Percentiles rank a stretch among this genome's conserved stretches.
These are phyloP conservation scores for Halocaridina rubra DNA, from an alignment of 2,888 invertebrate genomes.

Conservation along the genomic window DNA sequence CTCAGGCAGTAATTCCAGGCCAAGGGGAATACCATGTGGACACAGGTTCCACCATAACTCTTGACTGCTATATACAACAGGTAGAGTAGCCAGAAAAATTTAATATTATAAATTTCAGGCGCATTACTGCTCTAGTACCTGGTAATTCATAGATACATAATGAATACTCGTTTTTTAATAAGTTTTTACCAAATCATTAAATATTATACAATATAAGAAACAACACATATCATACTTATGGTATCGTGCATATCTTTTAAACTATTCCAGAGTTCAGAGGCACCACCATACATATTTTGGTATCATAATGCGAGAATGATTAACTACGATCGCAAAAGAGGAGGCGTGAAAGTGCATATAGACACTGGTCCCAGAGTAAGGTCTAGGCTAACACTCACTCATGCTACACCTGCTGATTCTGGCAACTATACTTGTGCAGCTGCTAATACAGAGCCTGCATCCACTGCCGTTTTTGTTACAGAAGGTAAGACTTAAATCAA, in stretches of 20 bases:
- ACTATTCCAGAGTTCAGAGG: background rate
- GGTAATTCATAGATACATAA: background rate
- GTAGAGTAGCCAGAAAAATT: background rate
- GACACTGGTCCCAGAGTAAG: constrained; percentile 80
- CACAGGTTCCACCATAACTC: constrained; percentile 31
- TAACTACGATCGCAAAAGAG: constrained; percentile 23
- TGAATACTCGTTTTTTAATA: no score
- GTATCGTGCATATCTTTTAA: no score
- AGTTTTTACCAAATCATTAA: no score
- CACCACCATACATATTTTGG: constrained; percentile 28
- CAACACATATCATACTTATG: no score
- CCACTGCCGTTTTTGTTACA: constrained; percentile 89
- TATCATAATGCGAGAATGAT: constrained; percentile 35
- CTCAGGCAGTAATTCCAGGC: constrained; percentile 18
- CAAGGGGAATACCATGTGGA: constrained; percentile 30
- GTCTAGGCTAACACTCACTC: constrained; percentile 84
- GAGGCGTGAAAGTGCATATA: constrained; percentile 77
- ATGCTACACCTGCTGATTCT: constrained; percentile 85
- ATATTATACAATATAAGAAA: no score
- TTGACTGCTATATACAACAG: constrained; percentile 36
- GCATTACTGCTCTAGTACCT: background rate
- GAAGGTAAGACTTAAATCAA: constrained; percentile 76
- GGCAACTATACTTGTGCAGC: constrained; percentile 75
- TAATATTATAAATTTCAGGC: no score
- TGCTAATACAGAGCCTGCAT: constrained; percentile 88